A percentile compares a stretch with the other conserved stretches of the same genome.
Conservation (phyloP, 2,888 invertebrate genomes). For the Malacosoma neustria region DNA sequence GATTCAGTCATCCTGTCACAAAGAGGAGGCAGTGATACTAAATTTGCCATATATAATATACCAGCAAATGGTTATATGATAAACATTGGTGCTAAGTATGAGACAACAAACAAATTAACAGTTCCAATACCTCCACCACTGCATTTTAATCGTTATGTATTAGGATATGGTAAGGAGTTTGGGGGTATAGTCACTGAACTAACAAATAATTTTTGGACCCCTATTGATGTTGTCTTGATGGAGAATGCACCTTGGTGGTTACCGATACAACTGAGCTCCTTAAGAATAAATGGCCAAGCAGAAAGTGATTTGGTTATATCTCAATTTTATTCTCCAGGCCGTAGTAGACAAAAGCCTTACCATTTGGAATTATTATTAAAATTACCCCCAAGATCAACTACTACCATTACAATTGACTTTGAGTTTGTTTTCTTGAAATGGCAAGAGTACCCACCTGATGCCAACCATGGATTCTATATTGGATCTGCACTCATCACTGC, state of each 20-base stretch:
- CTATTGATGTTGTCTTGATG: conserved; percentile 85
- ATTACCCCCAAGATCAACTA: conserved; percentile 86
- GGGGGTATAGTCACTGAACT: conserved; percentile 92
- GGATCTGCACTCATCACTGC: conserved; percentile 90
- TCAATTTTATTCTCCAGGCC: conserved; percentile 81
- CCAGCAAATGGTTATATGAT: conserved; percentile 72
- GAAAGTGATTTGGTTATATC: conserved; percentile 73
- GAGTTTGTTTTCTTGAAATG: conserved; percentile 97
- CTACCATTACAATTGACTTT: conserved; percentile 90
- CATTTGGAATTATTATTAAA: conserved; percentile 89
- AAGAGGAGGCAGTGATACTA: conserved; percentile 80
- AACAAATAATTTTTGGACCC: conserved; percentile 85
- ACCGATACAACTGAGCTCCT: conserved; percentile 91
- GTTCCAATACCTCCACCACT: conserved; percentile 78
- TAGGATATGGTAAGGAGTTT: conserved; percentile 93
- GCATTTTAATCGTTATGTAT: conserved; percentile 86
- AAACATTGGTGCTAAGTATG: conserved; percentile 80
- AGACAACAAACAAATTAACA: conserved; percentile 56
- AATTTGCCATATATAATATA: conserved; percentile 83
- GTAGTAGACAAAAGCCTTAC: conserved; percentile 88
- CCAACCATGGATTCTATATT: conserved; percentile 98
- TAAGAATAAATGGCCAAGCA: conserved; percentile 79
- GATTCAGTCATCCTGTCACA: conserved; percentile 72
- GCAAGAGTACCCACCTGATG: conserved; percentile 99
- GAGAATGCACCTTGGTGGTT: conserved; percentile 95